These are phyloP conservation scores for Ia io DNA, from an alignment of 2,113 vertebrate species.

Conservation along the genomic window DNA sequence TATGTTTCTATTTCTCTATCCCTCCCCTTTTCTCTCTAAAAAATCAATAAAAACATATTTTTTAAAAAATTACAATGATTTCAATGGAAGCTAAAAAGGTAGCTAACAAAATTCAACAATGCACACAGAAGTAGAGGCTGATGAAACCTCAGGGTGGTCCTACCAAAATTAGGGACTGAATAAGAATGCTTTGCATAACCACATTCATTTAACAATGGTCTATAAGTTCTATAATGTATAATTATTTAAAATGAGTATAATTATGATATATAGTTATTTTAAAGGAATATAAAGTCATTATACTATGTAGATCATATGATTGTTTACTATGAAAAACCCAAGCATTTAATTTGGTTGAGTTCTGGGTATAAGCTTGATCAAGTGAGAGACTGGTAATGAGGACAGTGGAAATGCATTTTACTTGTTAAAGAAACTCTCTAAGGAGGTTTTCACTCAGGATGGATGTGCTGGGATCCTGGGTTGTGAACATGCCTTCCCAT, in stretches of 20 bases:
- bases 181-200: not conserved
- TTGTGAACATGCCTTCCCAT: not conserved
- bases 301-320: not conserved
- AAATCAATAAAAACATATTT: too few relatives aligned
- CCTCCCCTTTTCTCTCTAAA: too few relatives aligned
- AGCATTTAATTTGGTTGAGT: not conserved
- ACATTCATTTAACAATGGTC: not conserved
- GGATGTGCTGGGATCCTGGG: not conserved
- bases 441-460: not conserved
- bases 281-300: not conserved
- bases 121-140: not conserved
- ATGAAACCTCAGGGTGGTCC: not conserved
- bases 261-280: not conserved
- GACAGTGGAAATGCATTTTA: not conserved
- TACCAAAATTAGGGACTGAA: not conserved
- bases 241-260: not conserved
- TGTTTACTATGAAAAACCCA: not conserved
- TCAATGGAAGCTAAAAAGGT: slow-evolving; percentile 2
- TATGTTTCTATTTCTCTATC: too few relatives aligned
- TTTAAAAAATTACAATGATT: not conserved
- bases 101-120: not conserved
- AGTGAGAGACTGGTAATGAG: not conserved
- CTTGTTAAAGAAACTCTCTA: not conserved
- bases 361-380: not conserved
- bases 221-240: not conserved